These are phyloP conservation scores for Mantis religiosa DNA, from an alignment of 2,888 invertebrate genomes.

Conservation along the genomic window DNA sequence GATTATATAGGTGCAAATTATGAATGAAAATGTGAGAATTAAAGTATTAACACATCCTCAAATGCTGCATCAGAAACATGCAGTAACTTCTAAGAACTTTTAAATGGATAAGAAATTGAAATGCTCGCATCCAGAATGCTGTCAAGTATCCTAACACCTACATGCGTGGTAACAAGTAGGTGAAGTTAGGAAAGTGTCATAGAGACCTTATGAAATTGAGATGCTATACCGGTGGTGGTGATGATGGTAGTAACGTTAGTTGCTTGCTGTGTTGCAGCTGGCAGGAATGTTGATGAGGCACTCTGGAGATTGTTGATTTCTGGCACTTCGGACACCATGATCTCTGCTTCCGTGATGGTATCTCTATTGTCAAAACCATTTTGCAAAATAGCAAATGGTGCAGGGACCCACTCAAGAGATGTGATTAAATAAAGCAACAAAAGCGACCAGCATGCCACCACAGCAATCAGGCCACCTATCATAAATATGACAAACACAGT, in stretches of 20 bases:
- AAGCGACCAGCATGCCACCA: constrained; percentile 19
- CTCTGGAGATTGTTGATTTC: background rate
- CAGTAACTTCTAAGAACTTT: background rate
- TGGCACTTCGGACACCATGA: background rate
- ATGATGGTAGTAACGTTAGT: background rate
- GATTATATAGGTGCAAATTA: background rate
- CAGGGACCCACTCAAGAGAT: constrained; percentile 16
- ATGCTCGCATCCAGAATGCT: background rate
- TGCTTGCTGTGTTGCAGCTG: background rate
- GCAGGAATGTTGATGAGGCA: background rate
- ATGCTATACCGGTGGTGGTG: background rate
- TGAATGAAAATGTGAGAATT: background rate
- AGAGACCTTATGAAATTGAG: background rate
- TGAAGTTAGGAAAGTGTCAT: background rate
- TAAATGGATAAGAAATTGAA: background rate
- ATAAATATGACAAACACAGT: too few relatives aligned
- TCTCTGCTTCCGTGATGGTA: background rate
- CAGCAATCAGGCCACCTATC: background rate
- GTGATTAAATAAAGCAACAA: constrained; percentile 17
- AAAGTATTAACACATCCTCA: background rate
- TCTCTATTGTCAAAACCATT: background rate
- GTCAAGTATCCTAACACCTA: background rate
- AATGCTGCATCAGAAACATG: background rate
- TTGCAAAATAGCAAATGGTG: constrained; percentile 2
- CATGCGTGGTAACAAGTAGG: background rate